Base-by-base conservation (phyloP, 1,140 invertebrate genomes). In the Polypedilum pembai region DNA sequence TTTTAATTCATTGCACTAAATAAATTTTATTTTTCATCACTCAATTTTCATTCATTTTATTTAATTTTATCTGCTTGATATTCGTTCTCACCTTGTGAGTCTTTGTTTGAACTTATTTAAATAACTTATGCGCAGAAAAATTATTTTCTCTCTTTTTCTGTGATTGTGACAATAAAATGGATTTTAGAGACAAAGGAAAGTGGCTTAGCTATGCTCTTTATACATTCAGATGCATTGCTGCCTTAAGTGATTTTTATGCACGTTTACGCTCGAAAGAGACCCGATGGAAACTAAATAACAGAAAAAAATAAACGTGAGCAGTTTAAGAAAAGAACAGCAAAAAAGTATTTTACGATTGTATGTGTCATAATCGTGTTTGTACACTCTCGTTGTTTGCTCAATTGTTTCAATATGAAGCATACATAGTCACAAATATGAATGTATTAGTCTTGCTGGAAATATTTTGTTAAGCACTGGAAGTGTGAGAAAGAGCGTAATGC, bases 171-270 rank as follows among this genome's bases (percentile, higher is more conserved):
- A 56, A 56, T 56, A 4, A 56, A 56, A 56, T 56, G n/a, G n/a
- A n/a, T 56, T 56, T 45, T n/a, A 15, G n/a, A 56, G 45, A 56
- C 45, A 56, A 56, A 56, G 45, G 45, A 56, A 56, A 56, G 45
- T 56, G n/a, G 45, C n/a, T 12, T 33, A 33, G 24, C 12, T 56
- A 56, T 12, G 45, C 45, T 56, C 45, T 56, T 1, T 56, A 15
- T 56, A 56, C 45, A 56, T n/a, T 56, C 45, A 33, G 45, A 56
- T 56, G 45, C 45, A 56, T 56, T 56, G 45, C 45, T 56, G 45
- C 45, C 24, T 33, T 33, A 15, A 56, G 12, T 45, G n/a, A 56
- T 56, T 56, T 56, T 56, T 5, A 33, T 33, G 5, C 24, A 56
- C 45, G 45, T 56, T 56, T 56, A 56, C 45, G 45, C 45, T 56